These are phyloP conservation scores for Rostratula benghalensis DNA, from an alignment of 2,113 vertebrate genomes.

Conservation along the genomic window DNA sequence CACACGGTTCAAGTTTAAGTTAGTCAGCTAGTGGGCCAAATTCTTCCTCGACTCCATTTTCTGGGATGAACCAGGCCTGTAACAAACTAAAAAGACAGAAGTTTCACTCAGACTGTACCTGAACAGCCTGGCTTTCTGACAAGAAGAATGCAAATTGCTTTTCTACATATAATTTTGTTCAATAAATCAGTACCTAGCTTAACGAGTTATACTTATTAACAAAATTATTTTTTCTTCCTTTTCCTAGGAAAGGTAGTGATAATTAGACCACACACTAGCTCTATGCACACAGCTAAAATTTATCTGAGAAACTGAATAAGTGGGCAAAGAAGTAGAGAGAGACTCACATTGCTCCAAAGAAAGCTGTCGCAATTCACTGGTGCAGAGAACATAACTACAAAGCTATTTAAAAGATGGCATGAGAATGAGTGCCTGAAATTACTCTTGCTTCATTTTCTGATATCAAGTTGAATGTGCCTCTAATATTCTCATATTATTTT, in stretches of 20 bases:
- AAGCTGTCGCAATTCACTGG: neutral
- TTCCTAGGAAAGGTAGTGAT: neutral
- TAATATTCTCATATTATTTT: neutral
- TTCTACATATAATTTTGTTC: neutral
- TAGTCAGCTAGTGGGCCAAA: neutral
- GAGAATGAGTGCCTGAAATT: neutral
- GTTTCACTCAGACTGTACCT: neutral
- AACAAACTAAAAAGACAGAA: neutral
- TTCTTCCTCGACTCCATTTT: neutral
- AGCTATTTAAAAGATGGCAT: neutral
- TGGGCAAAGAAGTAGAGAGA: neutral
- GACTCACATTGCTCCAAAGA: neutral
- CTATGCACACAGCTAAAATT: neutral
- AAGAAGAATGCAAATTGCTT: neutral
- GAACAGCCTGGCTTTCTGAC: neutral
- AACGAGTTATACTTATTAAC: neutral
- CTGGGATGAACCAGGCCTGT: neutral
- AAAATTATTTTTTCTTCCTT: neutral
- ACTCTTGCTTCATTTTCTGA: neutral
- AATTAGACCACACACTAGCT: neutral
- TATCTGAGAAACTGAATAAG: neutral
- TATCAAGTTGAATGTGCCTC: neutral
- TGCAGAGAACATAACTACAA: neutral
- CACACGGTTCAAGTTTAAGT: neutral
- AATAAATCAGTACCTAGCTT: neutral